Percentiles rank a stretch among this genome's conserved stretches.
These are phyloP conservation scores for Acromyrmex echinatior DNA, from an alignment of 1,140 invertebrate genomes.

Conservation along the genomic window DNA sequence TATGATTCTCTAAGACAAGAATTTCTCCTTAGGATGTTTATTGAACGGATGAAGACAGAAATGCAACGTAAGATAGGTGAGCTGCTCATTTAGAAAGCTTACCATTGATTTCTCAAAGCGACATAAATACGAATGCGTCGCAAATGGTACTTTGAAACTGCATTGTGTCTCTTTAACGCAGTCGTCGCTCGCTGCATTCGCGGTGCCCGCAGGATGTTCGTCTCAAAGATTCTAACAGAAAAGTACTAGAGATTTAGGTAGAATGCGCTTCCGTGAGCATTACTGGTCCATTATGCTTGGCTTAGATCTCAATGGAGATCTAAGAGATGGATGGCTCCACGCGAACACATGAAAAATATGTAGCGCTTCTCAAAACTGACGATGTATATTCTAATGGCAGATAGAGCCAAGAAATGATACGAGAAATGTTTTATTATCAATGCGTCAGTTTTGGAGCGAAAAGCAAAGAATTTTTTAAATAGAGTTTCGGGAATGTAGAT, in stretches of 20 bases:
- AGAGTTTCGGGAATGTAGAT: neutral
- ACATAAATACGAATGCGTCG: slow-evolving; percentile 54
- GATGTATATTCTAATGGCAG: neutral
- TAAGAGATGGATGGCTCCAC: neutral
- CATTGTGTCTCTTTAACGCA: slow-evolving; percentile 57
- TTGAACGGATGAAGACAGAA: neutral
- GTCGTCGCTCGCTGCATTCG: slow-evolving; percentile 41
- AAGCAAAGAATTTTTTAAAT: neutral
- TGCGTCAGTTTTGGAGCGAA: neutral
- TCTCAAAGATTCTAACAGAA: slow-evolving; percentile 56
- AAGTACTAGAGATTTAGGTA: slow-evolving; percentile 51
- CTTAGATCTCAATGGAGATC: slow-evolving; percentile 47
- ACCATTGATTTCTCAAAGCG: slow-evolving; percentile 57
- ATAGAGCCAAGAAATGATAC: neutral
- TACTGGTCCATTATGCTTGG: slow-evolving; percentile 41
- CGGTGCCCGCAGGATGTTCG: slow-evolving; percentile 40
- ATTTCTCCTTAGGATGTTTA: neutral
- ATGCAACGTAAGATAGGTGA: neutral
- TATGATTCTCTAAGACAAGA: neutral
- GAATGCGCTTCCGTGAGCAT: slow-evolving; percentile 45
- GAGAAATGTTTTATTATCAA: slow-evolving; percentile 19
- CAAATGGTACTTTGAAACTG: slow-evolving; percentile 61
- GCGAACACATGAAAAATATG: slow-evolving; percentile 33
- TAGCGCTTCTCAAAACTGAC: slow-evolving; percentile 3
- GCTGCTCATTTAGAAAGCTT: slow-evolving; percentile 44